Conservation (phyloP, 64 coral and sea anemone genomes). For the Porites australiensis region DNA sequence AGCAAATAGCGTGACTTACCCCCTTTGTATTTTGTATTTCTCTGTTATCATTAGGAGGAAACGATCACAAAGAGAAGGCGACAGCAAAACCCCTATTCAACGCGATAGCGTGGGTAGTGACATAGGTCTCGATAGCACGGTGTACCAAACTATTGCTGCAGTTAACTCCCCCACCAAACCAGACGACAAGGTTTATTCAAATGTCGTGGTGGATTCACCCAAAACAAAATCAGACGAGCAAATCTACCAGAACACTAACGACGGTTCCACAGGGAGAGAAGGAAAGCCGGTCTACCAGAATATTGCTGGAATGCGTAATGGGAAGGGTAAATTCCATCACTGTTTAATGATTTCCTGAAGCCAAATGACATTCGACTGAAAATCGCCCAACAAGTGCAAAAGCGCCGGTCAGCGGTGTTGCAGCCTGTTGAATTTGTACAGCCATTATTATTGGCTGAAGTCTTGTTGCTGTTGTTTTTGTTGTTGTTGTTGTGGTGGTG, state of each 20-base stretch:
- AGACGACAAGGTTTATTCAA: background rate
- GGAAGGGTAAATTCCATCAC: no score
- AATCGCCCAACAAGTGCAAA: no score
- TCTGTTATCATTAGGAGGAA: background rate
- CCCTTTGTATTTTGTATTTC: background rate
- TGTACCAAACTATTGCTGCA: background rate
- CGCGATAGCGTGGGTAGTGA: background rate
- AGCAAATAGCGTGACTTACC: no score
- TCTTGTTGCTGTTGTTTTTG: no score
- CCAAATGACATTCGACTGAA: no score
- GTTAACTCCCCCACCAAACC: background rate
- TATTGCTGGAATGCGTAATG: background rate
- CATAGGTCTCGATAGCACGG: background rate
- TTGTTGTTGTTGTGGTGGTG: background rate
- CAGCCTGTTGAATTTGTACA: no score
- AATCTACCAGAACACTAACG: background rate
- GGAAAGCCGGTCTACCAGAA: background rate
- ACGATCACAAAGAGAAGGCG: background rate
- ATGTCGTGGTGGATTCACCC: no score
- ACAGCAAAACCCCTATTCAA: background rate
- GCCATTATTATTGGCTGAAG: no score
- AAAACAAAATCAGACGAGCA: background rate
- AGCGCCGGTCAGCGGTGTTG: no score
- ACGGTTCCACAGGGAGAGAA: background rate
- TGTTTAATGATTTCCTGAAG: no score